Evolutionary conservation across 2,888 invertebrate species (phyloP), one percentile per base, ranked within the genome.

Genomic region (Anodontia alba): DNA sequence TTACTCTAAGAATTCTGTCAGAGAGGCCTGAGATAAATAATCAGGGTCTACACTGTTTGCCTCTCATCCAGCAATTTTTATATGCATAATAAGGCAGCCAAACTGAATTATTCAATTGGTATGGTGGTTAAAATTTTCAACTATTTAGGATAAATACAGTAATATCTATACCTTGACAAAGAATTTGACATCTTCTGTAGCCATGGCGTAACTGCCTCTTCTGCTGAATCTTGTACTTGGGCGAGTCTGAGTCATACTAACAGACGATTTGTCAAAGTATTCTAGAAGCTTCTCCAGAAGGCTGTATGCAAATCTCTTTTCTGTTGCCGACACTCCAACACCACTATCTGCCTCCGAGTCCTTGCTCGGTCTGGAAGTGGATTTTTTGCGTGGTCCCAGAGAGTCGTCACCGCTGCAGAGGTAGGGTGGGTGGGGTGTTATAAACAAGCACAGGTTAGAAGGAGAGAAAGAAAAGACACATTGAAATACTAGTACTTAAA

Each of bases 131-230:
- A n/a, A n/a, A n/a, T n/a, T n/a, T n/a, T n/a, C n/a, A n/a, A n/a
- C n/a, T n/a, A n/a, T n/a, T n/a, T n/a, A n/a, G n/a, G n/a, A n/a
- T n/a, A n/a, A n/a, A n/a, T n/a, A n/a, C n/a, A n/a, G n/a, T n/a
- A n/a, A n/a, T n/a, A n/a, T n/a, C n/a, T n/a, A 51, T 85, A 97
- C 99, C 96, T 99, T 99, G 29, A 98, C 98, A 95, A 99, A 99
- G 96, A 99, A 99, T 94, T 99, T 99, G 86, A 99, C 99, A 95
- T 99, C 99, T 75, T 99, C 96, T 0, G 98, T 98, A 38, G 99
- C 98, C 0, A 98, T 93, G 72, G 90, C 87, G 87, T 92, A 94
- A 74, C 94, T 94, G 72, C 92, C 97, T 66, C 99, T 95, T 84
- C 99, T 95, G 91, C 98, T 99, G 95, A 98, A 98, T 0, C 98